Base-by-base conservation (phyloP, 1,140 invertebrate species). In the Prorops nasuta region DNA sequence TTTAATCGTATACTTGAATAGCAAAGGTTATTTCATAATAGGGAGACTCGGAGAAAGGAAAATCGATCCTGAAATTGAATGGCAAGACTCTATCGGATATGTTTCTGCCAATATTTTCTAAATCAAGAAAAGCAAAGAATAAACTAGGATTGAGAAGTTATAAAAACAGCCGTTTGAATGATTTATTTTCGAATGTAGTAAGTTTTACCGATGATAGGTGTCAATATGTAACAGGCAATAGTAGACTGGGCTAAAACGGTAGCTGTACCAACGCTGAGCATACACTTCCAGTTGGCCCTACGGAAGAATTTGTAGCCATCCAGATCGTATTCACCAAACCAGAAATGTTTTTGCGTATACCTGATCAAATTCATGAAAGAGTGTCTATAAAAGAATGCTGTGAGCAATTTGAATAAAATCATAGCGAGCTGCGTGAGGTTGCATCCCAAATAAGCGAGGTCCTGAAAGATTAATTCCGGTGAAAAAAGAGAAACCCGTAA, bases 71-170 rank as follows among this genome's bases (percentile, higher is more conserved):
- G 14, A 18, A 17, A 3, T 32, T 34, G 18, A 34, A 44, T n/a
- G 32, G n/a, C 10, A 18, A 9, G 21, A 22, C 28, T 22, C 37
- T 16, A 17, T 44, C 22, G 3, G 16, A 51, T 18, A 43, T 21
- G 4, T 65, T 61, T 17, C 1, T 51, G 12, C 32, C 44, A 3
- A 17, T 18, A 35, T 51, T 44, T 3, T 62, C 59, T 62, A 17
- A 31, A 10, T n/a, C n/a, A 18, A n/a, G n/a, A 38, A 10, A 34
- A 45, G 24, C 10, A 6, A 4, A 4, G 24, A 6, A 6, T 28
- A 4, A 6, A 28, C 24, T 6, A 42, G 10, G 32, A 3, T 16
- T 36, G n/a, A n/a, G n/a, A n/a, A n/a, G n/a, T n/a, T n/a, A n/a
- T n/a, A n/a, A n/a, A n/a, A n/a, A n/a, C 54, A 39, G 43, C 50